Conservation (phyloP, 2,888 invertebrate genomes). For the Idaea aversata region DNA sequence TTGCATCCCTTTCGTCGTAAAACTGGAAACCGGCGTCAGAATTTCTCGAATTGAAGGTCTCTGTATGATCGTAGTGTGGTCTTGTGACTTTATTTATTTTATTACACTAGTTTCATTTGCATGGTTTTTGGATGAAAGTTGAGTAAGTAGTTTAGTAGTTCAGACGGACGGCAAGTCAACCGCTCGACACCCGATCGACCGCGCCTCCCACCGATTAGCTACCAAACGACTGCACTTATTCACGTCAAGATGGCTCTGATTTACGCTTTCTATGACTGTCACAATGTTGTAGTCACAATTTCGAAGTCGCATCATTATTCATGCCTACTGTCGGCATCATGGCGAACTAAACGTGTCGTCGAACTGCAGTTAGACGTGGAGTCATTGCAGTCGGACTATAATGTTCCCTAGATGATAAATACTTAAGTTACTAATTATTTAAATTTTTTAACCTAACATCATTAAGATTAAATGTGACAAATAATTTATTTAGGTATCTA, state of each 20-base stretch:
- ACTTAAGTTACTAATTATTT: neutral
- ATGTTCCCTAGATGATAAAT: neutral
- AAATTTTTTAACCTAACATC: neutral
- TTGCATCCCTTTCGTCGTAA: slow-evolving; percentile 28
- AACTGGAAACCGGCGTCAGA: slow-evolving; percentile 28
- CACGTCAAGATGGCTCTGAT: too few species aligned
- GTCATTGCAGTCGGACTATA: neutral
- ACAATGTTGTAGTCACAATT: too few species aligned
- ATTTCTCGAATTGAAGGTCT: slow-evolving; percentile 29
- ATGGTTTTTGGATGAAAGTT: slow-evolving; percentile 5
- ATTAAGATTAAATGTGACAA: neutral
- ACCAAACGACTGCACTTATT: neutral
- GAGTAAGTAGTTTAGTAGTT: neutral
- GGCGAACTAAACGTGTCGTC: too few species aligned
- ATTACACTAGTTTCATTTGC: slow-evolving; percentile 10
- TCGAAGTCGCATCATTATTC: too few species aligned
- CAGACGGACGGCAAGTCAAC: neutral
- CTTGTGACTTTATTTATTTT: slow-evolving; percentile 15
- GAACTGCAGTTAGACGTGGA: neutral
- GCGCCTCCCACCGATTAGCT: neutral
- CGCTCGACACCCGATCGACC: neutral
- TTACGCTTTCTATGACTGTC: too few species aligned
- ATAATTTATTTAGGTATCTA: neutral
- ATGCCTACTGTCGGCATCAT: too few species aligned
- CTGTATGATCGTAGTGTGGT: slow-evolving; percentile 25